Base-by-base conservation (phyloP, 2,888 invertebrate species). In the Drosophila birchii region DNA sequence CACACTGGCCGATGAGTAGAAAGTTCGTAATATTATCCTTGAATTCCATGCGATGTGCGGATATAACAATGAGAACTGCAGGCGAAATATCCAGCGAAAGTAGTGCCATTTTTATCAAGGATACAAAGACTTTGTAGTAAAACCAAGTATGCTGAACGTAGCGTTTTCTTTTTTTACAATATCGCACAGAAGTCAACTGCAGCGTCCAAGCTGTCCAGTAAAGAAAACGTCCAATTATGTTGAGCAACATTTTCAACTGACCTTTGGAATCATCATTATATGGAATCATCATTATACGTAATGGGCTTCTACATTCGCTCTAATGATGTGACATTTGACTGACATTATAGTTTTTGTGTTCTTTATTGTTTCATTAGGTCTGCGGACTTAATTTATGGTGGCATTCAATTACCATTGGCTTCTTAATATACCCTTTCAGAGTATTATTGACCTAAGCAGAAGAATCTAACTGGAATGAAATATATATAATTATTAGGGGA, bases 161-260 rank as follows among this genome's bases (percentile, higher is more conserved):
- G 14, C 41, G 41, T 11, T 59, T 59, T 20, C 20, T 23, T 12
- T 18, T 29, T 14, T 29, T n/a, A n/a, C 54, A 53, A 38, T 59
- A 53, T 58, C 47, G 14, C 20, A n/a, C 41, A 7, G 51, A 54
- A 12, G 26, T 44, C 32, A 70, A 29, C 39, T 70, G 69, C 34
- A 69, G 23, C 2, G 38, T 14, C n/a, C 34, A 41, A n/a, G 58
- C 45, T 23, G 45, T 49, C 41, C 54, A 47, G 53, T 38, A 55
- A 14, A 70, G 47, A 5, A 59, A 32, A 5, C 47, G 59, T 54
- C 53, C 54, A 49, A 47, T 47, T 16, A 11, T 12, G 34, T 38
- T n/a, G 36, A 70, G 47, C 36, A 47, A 47, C 71, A 70, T 70
- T 59, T 70, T 39, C 1, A 38, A 45, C 43, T 44, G 36, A n/a